A percentile compares a stretch with the other conserved stretches of the same genome.
Evolutionary conservation across 1,140 invertebrate genomes (phyloP).

Genomic region (Spodoptera litura): DNA sequence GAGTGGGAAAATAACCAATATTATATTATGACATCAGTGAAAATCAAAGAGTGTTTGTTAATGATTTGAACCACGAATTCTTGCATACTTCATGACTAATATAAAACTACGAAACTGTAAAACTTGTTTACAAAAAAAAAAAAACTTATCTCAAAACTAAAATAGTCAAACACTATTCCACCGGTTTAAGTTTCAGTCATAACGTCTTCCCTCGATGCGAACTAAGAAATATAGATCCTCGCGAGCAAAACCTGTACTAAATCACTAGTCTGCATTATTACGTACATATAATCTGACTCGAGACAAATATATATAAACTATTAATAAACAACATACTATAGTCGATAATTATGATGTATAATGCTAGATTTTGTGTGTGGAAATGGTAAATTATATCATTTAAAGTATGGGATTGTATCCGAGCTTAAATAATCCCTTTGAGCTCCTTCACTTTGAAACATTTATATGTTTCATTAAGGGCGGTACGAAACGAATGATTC

Average conservation of each 20-base stretch:
- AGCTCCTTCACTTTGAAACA: conserved; percentile 1
- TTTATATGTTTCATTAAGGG: not conserved
- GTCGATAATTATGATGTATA: conserved; percentile 21
- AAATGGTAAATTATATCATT: conserved; percentile 28
- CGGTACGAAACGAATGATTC: conserved; percentile 2
- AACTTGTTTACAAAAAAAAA: not conserved
- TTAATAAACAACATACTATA: conserved; percentile 13
- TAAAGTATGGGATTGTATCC: conserved; percentile 10
- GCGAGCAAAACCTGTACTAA: conserved; percentile 83
- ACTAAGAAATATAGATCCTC: conserved; percentile 84
- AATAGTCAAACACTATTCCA: conserved; percentile 64
- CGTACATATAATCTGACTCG: conserved; percentile 65
- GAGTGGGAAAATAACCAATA: no score
- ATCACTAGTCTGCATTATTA: conserved; percentile 83
- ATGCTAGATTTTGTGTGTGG: not conserved
- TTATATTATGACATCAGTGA: no score
- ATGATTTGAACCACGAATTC: no score
- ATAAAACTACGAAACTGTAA: not conserved
- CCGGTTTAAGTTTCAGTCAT: conserved; percentile 80
- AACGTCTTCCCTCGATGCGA: conserved; percentile 83
- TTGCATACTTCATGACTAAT: no score
- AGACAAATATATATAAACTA: conserved; percentile 38
- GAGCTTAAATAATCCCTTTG: conserved; percentile 2
- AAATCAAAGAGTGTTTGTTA: no score
- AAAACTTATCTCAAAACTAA: conserved; percentile 30